Percentiles rank a stretch among this genome's conserved stretches.
Conservation (phyloP, 2,888 invertebrate species). For the Plebejus anna region DNA sequence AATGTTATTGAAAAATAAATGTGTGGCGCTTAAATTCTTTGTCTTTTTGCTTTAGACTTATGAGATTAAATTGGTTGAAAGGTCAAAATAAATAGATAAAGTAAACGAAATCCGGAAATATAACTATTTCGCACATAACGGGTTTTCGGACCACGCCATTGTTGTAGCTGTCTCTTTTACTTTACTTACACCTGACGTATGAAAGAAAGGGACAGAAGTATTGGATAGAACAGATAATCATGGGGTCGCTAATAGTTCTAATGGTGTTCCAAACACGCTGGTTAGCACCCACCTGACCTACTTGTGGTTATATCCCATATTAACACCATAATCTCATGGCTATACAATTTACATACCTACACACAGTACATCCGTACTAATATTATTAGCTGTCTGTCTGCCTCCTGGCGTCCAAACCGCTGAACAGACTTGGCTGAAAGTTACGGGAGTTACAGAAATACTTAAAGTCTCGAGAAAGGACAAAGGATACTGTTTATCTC, state of each 20-base stretch:
- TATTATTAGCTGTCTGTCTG: too few species aligned
- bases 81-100: neutral
- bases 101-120: constrained; percentile 8
- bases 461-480: too few species aligned
- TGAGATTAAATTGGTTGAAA: neutral
- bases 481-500: too few species aligned
- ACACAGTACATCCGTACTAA: neutral
- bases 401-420: too few species aligned
- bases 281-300: neutral
- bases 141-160: neutral
- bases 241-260: constrained; percentile 8
- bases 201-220: neutral
- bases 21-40: too few species aligned
- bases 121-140: constrained; percentile 4
- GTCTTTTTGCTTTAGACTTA: too few species aligned
- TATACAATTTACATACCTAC: neutral
- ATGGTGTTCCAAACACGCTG: neutral
- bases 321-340: neutral
- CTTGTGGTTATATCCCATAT: constrained; percentile 9
- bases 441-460: too few species aligned
- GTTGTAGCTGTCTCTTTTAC: neutral
- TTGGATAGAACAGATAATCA: constrained; percentile 1
- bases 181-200: neutral
- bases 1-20: too few species aligned
- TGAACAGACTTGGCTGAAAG: too few species aligned